Base-by-base conservation (phyloP, 92 coral and sea anemone species). In the Parazoanthus atlanticus region DNA sequence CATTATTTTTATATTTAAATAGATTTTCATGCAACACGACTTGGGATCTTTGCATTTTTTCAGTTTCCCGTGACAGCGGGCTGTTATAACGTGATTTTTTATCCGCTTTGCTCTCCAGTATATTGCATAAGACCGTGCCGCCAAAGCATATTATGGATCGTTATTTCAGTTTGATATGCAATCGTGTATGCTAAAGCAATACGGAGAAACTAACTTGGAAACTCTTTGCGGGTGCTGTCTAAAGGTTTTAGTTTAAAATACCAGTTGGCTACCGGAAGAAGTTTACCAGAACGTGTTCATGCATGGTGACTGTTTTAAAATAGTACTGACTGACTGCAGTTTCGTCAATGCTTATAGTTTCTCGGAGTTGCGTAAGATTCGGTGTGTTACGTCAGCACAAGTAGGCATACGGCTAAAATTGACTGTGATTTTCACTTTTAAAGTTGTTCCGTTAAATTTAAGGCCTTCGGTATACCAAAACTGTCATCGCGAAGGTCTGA, bases 1-100 rank as follows among this genome's bases (percentile, higher is more conserved):
- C 8, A 74, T 32, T 31, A 74, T 26, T 74, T 74, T 74, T n/a
- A 21, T 40, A 2, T 21, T 36, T 10, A 2, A 36, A 19, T 21
- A 19, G 43, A n/a, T 36, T 74, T 75, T 75, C 76, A 71, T 36
- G 49, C 4, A 75, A 75, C 49, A 36, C 17, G 16, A 84, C 23
- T 70, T 69, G 61, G 78, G 78, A 69, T 41, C n/a, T 84, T 40
- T 40, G 69, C 12, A 65, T 28, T 84, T 84, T 70, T 84, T 70
- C 17, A 65, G 86, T 82, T 84, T 66, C 87, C 78, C 77, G 78
- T 84, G 87, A 84, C 87, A 67, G 78, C 26, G 49, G 40, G 74
- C 41, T 82, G 19, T n/a, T 78, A 56, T 56, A 76, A 25, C 84
- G 84, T 80, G 84, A 58, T 80, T 80, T 56, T 61, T 61, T 61